Evolutionary conservation across 2,888 invertebrate genomes (phyloP).

Genomic region (Caenorhabditis sp.): DNA sequence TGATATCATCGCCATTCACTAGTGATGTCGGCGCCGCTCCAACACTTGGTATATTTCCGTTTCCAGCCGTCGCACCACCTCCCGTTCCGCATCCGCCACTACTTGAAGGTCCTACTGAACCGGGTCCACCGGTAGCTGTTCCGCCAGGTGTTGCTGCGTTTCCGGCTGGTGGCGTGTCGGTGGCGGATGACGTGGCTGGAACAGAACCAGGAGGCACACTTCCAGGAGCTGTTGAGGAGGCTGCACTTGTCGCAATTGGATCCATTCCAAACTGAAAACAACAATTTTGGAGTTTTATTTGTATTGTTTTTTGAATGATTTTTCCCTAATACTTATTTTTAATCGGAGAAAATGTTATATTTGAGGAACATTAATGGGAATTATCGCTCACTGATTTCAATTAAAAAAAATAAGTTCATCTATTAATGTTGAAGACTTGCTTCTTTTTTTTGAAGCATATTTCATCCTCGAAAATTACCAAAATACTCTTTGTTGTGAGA

Average conservation of each 20-base stretch:
- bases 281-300: background rate
- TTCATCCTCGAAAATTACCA: too few species aligned
- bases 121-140: background rate
- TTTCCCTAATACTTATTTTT: too few species aligned
- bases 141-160: background rate
- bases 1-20: constrained; percentile 54
- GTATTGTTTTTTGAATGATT: background rate
- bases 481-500: too few species aligned
- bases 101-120: background rate
- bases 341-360: too few species aligned
- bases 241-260: background rate
- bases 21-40: constrained; percentile 13
- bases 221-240: background rate
- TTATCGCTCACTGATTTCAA: too few species aligned
- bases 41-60: constrained; percentile 3
- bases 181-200: background rate
- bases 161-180: background rate
- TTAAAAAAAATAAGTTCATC: too few species aligned
- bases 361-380: too few species aligned
- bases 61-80: background rate
- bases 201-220: background rate
- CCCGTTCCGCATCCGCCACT: background rate
- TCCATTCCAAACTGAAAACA: constrained; percentile 3
- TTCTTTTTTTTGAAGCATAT: too few species aligned
- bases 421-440: too few species aligned